These are phyloP conservation scores for Drosophila koepferae DNA, from an alignment of 2,888 invertebrate genomes.

Conservation along the genomic window DNA sequence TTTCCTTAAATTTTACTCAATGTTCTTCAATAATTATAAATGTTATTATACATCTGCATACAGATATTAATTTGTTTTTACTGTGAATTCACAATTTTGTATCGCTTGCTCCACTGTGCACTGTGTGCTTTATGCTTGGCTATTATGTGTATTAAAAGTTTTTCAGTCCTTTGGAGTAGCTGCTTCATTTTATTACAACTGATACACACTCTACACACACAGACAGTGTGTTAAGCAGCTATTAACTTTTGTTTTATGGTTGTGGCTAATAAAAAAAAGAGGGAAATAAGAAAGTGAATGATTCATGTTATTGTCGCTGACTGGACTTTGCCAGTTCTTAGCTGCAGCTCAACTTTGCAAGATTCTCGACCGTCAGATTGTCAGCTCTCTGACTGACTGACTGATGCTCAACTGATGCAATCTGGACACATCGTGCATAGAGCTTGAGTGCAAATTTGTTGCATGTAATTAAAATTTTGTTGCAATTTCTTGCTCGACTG, in stretches of 20 bases:
- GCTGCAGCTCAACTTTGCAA: slow-evolving; percentile 21
- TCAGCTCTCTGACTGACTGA: neutral
- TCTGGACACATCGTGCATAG: slow-evolving; percentile 6
- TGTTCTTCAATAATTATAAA: too few relatives aligned
- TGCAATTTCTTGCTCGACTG: slow-evolving; percentile 36
- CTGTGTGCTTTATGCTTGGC: slow-evolving; percentile 61
- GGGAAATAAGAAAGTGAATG: slow-evolving; percentile 38
- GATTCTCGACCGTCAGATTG: neutral
- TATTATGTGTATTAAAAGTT: slow-evolving; percentile 80
- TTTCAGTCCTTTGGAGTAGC: slow-evolving; percentile 61
- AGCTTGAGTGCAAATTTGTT: slow-evolving; percentile 39
- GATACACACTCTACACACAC: slow-evolving; percentile 51
- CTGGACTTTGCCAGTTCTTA: slow-evolving; percentile 43
- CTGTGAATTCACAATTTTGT: neutral
- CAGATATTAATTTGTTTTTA: too few relatives aligned
- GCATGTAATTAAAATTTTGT: slow-evolving; percentile 69
- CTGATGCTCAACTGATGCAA: slow-evolving; percentile 9
- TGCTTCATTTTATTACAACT: slow-evolving; percentile 76
- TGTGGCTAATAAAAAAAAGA: slow-evolving; percentile 23
- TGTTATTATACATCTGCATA: too few relatives aligned
- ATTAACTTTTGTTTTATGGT: slow-evolving; percentile 79
- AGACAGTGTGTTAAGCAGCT: slow-evolving; percentile 49
- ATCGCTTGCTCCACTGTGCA: slow-evolving; percentile 20
- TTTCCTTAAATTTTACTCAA: too few relatives aligned
- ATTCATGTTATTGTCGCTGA: slow-evolving; percentile 58